phyloP scores from a whole-genome alignment of 2,797 vertebrate genomes.

The Pterois miles region DNA sequence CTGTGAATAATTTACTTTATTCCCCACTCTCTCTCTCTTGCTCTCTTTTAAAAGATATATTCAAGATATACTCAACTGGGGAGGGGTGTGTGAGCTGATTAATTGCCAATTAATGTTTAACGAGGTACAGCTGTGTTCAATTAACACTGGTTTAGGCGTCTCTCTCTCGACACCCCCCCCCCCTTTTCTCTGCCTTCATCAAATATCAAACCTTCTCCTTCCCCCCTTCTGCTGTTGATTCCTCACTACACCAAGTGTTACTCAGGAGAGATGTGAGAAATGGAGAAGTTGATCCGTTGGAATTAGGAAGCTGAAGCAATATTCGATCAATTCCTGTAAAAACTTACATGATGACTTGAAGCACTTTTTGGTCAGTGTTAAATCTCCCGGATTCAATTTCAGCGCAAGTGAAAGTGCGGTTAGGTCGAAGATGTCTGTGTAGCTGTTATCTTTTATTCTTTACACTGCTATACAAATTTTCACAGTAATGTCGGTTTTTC shows the following conservation, averaged over 20 bases:
- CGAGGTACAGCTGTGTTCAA: slow-evolving; percentile 85
- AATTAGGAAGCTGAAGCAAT: neutral
- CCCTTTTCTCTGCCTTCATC: slow-evolving; percentile 1
- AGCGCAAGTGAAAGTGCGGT: neutral
- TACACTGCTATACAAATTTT: neutral
- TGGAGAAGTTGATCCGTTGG: neutral
- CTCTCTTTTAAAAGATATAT: slow-evolving; percentile 62
- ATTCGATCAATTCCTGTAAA: neutral
- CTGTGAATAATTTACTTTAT: slow-evolving; percentile 68
- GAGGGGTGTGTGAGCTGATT: slow-evolving; percentile 73
- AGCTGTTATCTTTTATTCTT: neutral
- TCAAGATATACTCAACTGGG: slow-evolving; percentile 69
- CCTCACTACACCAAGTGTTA: slow-evolving; percentile 1
- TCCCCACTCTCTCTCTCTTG: slow-evolving; percentile 23
- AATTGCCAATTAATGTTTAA: slow-evolving; percentile 88
- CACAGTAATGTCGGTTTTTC: neutral
- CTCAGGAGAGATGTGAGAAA: neutral
- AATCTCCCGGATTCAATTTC: neutral
- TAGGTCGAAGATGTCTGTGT: neutral
- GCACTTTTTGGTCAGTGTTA: neutral
- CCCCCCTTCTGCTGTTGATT: slow-evolving; percentile 24
- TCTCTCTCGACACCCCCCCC: slow-evolving; percentile 28
- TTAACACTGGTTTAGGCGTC: slow-evolving; percentile 76
- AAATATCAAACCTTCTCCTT: slow-evolving; percentile 12
- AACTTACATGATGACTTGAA: neutral